phyloP scores from a whole-genome alignment of 2,888 invertebrate species.

The Netelia fuscicornis region DNA sequence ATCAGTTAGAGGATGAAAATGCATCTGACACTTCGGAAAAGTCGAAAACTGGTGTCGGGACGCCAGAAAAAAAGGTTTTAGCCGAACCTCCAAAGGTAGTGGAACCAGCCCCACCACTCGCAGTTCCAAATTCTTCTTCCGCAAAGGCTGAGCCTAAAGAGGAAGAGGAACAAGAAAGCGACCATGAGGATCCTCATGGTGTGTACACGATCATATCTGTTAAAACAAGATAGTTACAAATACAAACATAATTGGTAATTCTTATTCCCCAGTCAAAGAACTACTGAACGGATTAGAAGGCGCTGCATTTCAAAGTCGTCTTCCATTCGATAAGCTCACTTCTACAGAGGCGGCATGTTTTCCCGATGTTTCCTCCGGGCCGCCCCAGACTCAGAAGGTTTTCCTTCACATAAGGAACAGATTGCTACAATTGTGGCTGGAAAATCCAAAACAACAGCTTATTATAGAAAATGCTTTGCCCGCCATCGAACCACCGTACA shows the following conservation, averaged over 20 bases:
- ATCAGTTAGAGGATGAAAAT: conserved; percentile 87
- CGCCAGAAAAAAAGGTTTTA: conserved; percentile 80
- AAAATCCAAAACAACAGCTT: conserved; percentile 96
- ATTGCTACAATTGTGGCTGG: conserved; percentile 97
- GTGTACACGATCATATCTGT: conserved; percentile 63
- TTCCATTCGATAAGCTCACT: conserved; percentile 97
- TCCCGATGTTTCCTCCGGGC: conserved; percentile 94
- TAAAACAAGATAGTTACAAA: too few relatives aligned
- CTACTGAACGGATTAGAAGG: conserved; percentile 91
- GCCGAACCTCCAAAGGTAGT: conserved; percentile 86
- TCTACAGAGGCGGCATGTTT: conserved; percentile 97
- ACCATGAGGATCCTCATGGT: conserved; percentile 88
- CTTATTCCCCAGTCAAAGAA: conserved; percentile 79
- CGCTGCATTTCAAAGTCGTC: conserved; percentile 96
- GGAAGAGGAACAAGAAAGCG: conserved; percentile 87
- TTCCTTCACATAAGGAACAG: conserved; percentile 97
- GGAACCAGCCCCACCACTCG: conserved; percentile 85
- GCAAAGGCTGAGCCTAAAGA: conserved; percentile 84
- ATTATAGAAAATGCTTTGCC: conserved; percentile 93
- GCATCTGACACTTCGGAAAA: conserved; percentile 88
- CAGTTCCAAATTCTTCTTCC: conserved; percentile 86
- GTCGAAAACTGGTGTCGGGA: conserved; percentile 86
- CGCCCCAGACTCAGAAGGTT: conserved; percentile 93
- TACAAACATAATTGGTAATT: conserved; percentile 10
- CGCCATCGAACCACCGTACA: conserved; percentile 95